These are phyloP conservation scores for Euzetes globulus DNA, from an alignment of 2,888 invertebrate species.

Conservation along the genomic window DNA sequence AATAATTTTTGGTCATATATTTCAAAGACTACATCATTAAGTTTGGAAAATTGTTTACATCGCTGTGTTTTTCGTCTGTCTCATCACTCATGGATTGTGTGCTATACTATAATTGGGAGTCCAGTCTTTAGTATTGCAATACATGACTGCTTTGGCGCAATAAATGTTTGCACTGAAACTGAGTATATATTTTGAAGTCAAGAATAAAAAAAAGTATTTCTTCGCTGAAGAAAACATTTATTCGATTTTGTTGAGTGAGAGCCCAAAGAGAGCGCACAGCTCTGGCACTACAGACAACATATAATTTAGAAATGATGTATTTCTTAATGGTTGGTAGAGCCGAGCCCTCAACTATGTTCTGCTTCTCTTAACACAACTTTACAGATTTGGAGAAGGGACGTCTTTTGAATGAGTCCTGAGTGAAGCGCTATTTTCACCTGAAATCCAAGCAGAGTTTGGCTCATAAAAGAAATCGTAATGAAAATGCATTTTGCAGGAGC, in stretches of 20 bases:
- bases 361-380: neutral
- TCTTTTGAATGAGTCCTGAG: neutral
- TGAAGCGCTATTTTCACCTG: neutral
- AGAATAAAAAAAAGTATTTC: neutral
- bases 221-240: neutral
- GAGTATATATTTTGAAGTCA: conserved; percentile 1
- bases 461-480: neutral
- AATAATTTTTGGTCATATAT: neutral
- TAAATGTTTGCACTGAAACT: neutral
- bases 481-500: neutral
- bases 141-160: neutral
- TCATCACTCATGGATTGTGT: conserved; percentile 1
- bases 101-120: conserved; percentile 10
- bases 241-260: neutral
- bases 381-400: conserved; percentile 4
- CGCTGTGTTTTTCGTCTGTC: neutral
- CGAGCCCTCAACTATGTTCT: conserved; percentile 22
- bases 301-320: conserved; percentile 33
- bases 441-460: neutral
- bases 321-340: conserved; percentile 28
- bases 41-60: conserved; percentile 1
- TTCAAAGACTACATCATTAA: neutral
- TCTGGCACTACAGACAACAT: conserved; percentile 21
- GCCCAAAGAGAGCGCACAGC: neutral
- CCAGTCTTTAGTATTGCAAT: neutral